These are phyloP conservation scores for Ophion ventricosus DNA, from an alignment of 2,888 invertebrate genomes.

Conservation along the genomic window DNA sequence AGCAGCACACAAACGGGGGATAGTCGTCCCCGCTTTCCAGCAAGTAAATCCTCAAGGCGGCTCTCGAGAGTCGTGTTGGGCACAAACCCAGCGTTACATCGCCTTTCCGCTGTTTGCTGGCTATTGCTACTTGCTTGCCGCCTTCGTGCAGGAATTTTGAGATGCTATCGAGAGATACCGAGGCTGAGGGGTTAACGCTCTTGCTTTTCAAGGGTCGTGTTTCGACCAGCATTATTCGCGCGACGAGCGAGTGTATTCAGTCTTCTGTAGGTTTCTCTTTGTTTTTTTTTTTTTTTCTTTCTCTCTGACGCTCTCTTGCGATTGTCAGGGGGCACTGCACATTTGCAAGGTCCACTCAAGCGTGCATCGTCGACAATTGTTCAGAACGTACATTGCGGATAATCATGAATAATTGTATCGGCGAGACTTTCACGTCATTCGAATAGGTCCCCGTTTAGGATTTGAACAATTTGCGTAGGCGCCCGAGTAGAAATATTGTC, in stretches of 20 bases:
- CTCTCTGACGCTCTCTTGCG: constrained; percentile 16
- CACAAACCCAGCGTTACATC: not conserved
- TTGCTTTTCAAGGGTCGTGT: constrained; percentile 50
- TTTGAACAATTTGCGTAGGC: not conserved
- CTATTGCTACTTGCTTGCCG: constrained; percentile 46
- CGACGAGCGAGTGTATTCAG: constrained; percentile 11
- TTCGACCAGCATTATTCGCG: constrained; percentile 12
- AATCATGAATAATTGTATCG: constrained; percentile 16
- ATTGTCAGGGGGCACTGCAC: constrained; percentile 4
- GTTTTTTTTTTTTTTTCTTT: too few relatives aligned
- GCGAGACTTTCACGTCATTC: constrained; percentile 20
- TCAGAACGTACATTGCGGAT: constrained; percentile 21
- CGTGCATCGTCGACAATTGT: constrained; percentile 26
- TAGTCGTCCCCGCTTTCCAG: constrained; percentile 26
- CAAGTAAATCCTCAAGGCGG: constrained; percentile 25
- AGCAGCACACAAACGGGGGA: constrained; percentile 22
- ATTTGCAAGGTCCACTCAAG: not conserved
- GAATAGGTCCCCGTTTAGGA: not conserved
- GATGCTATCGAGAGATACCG: constrained; percentile 67
- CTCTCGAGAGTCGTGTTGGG: constrained; percentile 3
- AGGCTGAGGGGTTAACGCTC: constrained; percentile 67
- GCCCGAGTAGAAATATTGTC: too few relatives aligned
- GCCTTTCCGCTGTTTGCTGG: constrained; percentile 39
- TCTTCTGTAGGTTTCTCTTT: constrained; percentile 16
- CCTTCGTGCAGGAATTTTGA: constrained; percentile 71